phyloP scores from a whole-genome alignment of 2,797 vertebrate species.

The Spinibarbus caldwelli region DNA sequence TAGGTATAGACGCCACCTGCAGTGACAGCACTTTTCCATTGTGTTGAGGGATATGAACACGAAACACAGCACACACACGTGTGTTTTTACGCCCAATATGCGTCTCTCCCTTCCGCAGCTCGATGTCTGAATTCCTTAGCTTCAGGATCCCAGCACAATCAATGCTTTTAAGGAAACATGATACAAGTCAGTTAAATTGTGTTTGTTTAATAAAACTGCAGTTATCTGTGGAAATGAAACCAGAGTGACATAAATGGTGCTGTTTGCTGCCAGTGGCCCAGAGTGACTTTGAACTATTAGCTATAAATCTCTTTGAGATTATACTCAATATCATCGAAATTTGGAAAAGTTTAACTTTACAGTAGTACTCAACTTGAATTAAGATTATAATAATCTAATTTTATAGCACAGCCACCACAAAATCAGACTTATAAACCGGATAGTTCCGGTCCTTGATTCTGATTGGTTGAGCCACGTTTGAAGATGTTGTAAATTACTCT shows the following conservation, averaged over 20 bases:
- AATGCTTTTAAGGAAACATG: slow-evolving; percentile 76
- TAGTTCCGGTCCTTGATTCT: too few relatives aligned
- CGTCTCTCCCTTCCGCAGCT: slow-evolving; percentile 94
- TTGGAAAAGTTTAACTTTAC: background rate
- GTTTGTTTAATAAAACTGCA: background rate
- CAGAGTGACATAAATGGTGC: background rate
- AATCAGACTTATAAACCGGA: too few relatives aligned
- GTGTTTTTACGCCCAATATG: slow-evolving; percentile 97
- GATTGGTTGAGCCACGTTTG: too few relatives aligned
- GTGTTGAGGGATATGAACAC: slow-evolving; percentile 87
- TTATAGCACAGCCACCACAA: too few relatives aligned
- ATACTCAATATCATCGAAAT: background rate
- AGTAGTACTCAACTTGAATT: too few relatives aligned
- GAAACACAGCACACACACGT: slow-evolving; percentile 90
- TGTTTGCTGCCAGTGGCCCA: background rate
- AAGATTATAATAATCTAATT: too few relatives aligned
- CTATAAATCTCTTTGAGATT: background rate
- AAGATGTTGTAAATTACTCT: too few relatives aligned
- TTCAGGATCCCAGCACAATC: slow-evolving; percentile 97
- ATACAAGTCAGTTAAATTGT: background rate
- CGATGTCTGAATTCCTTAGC: slow-evolving; percentile 95
- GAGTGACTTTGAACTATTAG: background rate
- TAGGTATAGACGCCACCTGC: slow-evolving; percentile 87
- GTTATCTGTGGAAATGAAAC: background rate
- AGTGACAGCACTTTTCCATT: slow-evolving; percentile 87